Conservation (phyloP, 2,888 invertebrate species). For the Lamellibrachia satsuma region DNA sequence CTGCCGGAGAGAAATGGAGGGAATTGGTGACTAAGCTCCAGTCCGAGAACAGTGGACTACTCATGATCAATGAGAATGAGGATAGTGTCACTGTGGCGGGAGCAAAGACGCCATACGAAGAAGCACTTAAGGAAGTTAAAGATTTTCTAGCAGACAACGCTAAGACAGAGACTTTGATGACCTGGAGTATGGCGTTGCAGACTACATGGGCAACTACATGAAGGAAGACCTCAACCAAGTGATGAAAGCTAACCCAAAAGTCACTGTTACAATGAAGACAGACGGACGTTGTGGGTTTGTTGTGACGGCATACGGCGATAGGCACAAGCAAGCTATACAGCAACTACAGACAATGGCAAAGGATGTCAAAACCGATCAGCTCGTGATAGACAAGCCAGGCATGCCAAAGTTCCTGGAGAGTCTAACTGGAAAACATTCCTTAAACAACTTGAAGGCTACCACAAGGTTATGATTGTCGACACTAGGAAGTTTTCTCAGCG, state of each 20-base stretch:
- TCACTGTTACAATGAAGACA: neutral
- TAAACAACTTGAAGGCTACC: no score
- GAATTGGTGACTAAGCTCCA: neutral
- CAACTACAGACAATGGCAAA: no score
- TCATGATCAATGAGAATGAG: neutral
- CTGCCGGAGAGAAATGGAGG: neutral
- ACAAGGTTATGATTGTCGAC: no score
- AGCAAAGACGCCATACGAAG: neutral
- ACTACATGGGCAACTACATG: neutral
- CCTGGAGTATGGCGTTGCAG: neutral
- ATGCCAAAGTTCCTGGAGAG: no score
- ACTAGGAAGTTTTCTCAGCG: no score
- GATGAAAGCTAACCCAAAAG: neutral
- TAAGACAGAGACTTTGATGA: neutral
- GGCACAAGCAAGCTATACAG: no score
- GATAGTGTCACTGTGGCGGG: neutral
- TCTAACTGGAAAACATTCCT: no score
- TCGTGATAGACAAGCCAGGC: no score
- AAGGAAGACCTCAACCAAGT: neutral
- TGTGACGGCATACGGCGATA: no score
- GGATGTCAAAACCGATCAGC: no score
- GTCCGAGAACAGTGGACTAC: neutral
- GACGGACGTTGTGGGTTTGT: no score
- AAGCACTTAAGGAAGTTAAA: slow-evolving; percentile 18
- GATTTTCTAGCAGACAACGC: slow-evolving; percentile 27